A percentile compares a stretch with the other conserved stretches of the same genome.
Conservation (phyloP, 2,888 invertebrate genomes). For the Torymus auratus region DNA sequence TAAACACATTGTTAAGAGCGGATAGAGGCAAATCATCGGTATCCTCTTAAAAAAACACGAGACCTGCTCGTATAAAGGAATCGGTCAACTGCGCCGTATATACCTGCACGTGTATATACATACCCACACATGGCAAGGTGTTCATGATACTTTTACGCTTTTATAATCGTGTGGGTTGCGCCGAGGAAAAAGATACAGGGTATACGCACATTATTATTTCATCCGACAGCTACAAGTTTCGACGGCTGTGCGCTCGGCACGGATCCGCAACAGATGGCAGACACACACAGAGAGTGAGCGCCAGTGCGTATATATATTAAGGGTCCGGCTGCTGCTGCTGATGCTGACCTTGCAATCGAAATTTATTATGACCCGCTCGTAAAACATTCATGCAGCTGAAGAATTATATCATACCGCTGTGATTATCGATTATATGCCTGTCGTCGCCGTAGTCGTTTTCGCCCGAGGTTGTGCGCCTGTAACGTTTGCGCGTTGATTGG, state of each 20-base stretch:
- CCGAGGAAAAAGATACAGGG: no score
- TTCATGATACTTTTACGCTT: constrained; percentile 14
- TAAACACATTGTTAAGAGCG: no score
- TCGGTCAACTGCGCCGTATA: constrained; percentile 4
- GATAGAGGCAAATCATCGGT: no score
- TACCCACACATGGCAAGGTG: constrained; percentile 4
- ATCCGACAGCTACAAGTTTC: not conserved
- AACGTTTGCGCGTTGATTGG: no score
- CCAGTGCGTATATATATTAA: no score
- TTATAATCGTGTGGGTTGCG: not conserved
- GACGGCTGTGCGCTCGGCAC: not conserved
- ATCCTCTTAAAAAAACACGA: not conserved
- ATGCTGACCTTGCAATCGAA: constrained; percentile 29
- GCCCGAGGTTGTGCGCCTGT: no score
- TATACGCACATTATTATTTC: no score
- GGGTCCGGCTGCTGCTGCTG: no score
- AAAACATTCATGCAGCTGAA: constrained; percentile 18
- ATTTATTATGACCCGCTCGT: constrained; percentile 4
- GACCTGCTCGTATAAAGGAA: constrained; percentile 1
- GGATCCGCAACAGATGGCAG: constrained; percentile 38
- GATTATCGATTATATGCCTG: not conserved
- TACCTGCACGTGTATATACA: not conserved
- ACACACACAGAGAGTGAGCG: not conserved
- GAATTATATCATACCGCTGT: constrained; percentile 1
- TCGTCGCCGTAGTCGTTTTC: no score